Base-by-base conservation (phyloP, 2,888 invertebrate species). In the Trissolcus japonicus region DNA sequence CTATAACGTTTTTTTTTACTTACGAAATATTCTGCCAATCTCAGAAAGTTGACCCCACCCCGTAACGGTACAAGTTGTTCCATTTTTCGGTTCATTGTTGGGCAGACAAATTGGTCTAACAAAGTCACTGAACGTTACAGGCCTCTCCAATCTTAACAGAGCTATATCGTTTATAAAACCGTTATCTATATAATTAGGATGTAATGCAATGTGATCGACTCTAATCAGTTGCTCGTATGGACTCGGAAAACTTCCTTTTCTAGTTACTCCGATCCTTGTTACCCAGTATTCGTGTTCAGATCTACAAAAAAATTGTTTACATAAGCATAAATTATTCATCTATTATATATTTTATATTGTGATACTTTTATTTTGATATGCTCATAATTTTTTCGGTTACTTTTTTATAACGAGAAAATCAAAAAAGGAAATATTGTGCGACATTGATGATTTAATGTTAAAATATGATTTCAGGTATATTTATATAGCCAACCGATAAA, bases 1-100 rank as follows among this genome's bases (percentile, higher is more conserved):
- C n/a, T n/a, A n/a, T n/a, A 46, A 3, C n/a, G n/a, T 14, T 46
- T 6, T 46, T 25, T 46, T 14, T 4, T 40, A 87, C 94, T 94
- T 90, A 95, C 95, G 95, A 87, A 95, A 95, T 68, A 95, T 93
- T 75, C 94, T 90, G 63, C 94, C 94, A 75, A 94, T 93, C 89
- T 95, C 95, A 83, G 93, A 94, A 0, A 95, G 90, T 85, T 95
- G 95, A 29, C 95, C 95, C 95, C 95, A 95, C 4, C 95, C 95
- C 13, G 95, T 92, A 16, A 95, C 94, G 0, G 95, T 95, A 87
- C 95, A 95, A 80, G 92, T 91, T 0, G 92, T 91, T 0, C 94
- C 94, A 79, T 94, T 92, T 25, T 91, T 91, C 0, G 93, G 91
- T 53, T 90, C 90, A 13, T 90, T 88, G n/a, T 91, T 90, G 4